Evolutionary conservation across 35 echinoderm and acorn worm genomes (phyloP).

Genomic region (Eucidaris tribuloides): DNA sequence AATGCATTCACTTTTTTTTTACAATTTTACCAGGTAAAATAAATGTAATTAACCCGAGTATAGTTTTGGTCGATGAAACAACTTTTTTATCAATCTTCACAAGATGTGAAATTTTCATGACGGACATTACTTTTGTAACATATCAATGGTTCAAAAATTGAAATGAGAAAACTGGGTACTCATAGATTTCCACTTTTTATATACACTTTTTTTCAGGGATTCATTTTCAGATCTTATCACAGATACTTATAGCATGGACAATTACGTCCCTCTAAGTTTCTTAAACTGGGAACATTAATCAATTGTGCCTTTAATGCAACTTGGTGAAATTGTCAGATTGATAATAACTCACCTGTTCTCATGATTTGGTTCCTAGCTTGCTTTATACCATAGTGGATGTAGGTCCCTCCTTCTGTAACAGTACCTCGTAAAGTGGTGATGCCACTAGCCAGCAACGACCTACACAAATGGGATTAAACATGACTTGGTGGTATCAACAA

Average conservation of each 20-base stretch:
- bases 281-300: background rate
- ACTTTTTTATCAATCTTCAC: no score
- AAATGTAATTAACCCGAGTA: no score
- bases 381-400: slow-evolving; percentile 48
- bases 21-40: no score
- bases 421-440: slow-evolving; percentile 58
- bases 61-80: no score
- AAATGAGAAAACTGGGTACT: no score
- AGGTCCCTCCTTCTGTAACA: slow-evolving; percentile 64
- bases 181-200: background rate
- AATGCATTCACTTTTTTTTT: no score
- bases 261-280: background rate
- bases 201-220: background rate
- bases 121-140: no score
- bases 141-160: no score
- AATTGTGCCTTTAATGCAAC: background rate
- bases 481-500: no score
- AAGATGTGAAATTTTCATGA: no score
- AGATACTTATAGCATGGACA: no score
- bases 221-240: background rate
- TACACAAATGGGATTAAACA: no score
- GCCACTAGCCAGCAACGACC: slow-evolving; percentile 44
- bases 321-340: background rate
- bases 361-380: slow-evolving; percentile 74
- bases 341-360: slow-evolving; percentile 43